These are phyloP conservation scores for Lutjanus campechanus DNA, from an alignment of 2,797 vertebrate species.

Conservation along the genomic window DNA sequence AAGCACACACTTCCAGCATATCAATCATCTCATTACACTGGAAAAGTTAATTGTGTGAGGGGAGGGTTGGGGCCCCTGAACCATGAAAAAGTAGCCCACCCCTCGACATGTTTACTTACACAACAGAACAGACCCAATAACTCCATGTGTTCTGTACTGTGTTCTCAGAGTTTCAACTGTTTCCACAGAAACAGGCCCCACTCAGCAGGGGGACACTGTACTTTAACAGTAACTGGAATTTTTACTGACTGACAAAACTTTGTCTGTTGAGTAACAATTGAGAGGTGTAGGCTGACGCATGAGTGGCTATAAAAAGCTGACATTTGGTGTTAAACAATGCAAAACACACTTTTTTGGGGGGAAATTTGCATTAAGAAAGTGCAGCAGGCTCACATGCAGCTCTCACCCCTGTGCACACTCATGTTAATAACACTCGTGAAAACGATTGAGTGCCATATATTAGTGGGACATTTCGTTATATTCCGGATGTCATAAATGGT, in stretches of 20 bases:
- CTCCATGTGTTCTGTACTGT: constrained; percentile 80
- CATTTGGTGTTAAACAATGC: constrained; percentile 25
- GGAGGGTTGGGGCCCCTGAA: constrained; percentile 96
- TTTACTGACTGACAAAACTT: constrained; percentile 48
- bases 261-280: constrained; percentile 30
- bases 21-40: constrained; percentile 99
- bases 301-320: constrained; percentile 13
- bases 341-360: neutral
- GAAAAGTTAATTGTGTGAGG: constrained; percentile 98
- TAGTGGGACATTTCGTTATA: constrained; percentile 29
- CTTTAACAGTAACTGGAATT: constrained; percentile 25
- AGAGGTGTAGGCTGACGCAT: constrained; percentile 20
- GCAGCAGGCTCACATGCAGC: neutral
- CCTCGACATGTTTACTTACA: constrained; percentile 99
- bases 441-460: constrained; percentile 29
- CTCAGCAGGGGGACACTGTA: constrained; percentile 45
- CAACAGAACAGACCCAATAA: constrained; percentile 90
- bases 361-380: constrained; percentile 11
- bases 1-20: constrained; percentile 99
- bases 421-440: constrained; percentile 30
- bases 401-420: constrained; percentile 21
- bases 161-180: constrained; percentile 83
- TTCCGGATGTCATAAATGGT: constrained; percentile 39
- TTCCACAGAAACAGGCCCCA: constrained; percentile 61
- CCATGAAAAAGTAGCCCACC: constrained; percentile 97